Evolutionary conservation across 37 sponge, comb jelly and placozoan genomes (phyloP).

Genomic region (Chondrilla cf. caribensis): DNA sequence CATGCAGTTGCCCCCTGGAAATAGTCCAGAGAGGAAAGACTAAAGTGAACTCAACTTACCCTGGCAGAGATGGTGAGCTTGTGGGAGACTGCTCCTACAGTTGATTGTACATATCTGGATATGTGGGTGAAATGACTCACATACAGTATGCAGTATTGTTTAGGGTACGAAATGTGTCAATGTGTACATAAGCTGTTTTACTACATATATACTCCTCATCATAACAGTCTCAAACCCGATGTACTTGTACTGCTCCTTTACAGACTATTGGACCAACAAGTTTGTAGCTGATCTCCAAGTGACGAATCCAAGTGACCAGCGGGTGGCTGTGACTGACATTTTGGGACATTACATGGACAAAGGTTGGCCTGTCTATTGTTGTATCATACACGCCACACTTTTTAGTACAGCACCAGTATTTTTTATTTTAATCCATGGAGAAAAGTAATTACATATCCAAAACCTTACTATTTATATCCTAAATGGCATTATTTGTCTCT

Average conservation of each 20-base stretch:
- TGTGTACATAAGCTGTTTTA: too few relatives aligned
- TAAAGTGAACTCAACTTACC: background rate
- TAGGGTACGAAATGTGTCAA: too few relatives aligned
- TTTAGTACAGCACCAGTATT: too few relatives aligned
- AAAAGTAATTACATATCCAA: too few relatives aligned
- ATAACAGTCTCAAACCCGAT: too few relatives aligned
- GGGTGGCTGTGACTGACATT: constrained; percentile 30
- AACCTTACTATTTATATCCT: too few relatives aligned
- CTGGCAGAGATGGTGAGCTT: constrained; percentile 13
- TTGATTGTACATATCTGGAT: background rate
- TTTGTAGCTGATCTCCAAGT: constrained; percentile 32
- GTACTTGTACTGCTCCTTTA: too few relatives aligned
- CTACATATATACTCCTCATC: too few relatives aligned
- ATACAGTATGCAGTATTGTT: too few relatives aligned
- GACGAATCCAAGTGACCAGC: constrained; percentile 20
- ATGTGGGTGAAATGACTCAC: background rate
- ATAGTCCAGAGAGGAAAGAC: constrained; percentile 29
- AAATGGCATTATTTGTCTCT: too few relatives aligned
- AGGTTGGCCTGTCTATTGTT: constrained; percentile 29
- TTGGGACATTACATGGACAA: constrained; percentile 38
- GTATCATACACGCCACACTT: too few relatives aligned
- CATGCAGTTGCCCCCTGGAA: constrained; percentile 36
- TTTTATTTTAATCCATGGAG: too few relatives aligned
- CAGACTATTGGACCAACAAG: constrained; percentile 52
- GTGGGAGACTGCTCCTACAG: background rate